phyloP scores from a whole-genome alignment of 2,888 invertebrate genomes.

The Xanthorhoe spadicearia region DNA sequence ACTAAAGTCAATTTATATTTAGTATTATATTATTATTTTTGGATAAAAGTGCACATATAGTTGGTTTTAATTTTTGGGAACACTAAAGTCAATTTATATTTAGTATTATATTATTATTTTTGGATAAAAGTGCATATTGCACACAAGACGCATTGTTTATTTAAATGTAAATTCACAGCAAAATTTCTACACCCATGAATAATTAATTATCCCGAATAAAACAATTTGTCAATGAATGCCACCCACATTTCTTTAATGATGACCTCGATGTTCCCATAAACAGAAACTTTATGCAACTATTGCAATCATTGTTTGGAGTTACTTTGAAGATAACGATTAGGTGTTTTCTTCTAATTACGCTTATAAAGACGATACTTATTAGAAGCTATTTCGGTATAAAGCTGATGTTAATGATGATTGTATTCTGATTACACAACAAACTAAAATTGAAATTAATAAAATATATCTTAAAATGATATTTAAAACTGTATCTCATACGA shows the following conservation, averaged over 20 bases:
- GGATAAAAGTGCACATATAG: background rate
- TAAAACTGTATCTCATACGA: background rate
- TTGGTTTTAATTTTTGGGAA: no score
- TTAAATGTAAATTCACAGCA: background rate
- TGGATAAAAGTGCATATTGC: background rate
- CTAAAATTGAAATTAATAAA: no score
- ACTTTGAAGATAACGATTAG: background rate
- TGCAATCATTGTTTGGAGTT: background rate
- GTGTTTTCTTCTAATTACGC: background rate
- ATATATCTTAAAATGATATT: no score
- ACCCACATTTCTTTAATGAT: constrained; percentile 19
- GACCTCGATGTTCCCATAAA: constrained; percentile 7
- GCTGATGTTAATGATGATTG: no score
- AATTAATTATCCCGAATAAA: background rate
- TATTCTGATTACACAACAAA: no score
- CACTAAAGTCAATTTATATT: no score
- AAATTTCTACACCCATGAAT: background rate
- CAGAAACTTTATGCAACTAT: background rate
- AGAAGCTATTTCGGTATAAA: no score
- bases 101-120: no score
- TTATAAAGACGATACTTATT: background rate
- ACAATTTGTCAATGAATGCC: constrained; percentile 4
- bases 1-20: no score
- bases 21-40: no score
- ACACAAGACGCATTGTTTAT: background rate